phyloP scores from a whole-genome alignment of 53 echinoderm and acorn worm genomes.

The Apostichopus leukothele region DNA sequence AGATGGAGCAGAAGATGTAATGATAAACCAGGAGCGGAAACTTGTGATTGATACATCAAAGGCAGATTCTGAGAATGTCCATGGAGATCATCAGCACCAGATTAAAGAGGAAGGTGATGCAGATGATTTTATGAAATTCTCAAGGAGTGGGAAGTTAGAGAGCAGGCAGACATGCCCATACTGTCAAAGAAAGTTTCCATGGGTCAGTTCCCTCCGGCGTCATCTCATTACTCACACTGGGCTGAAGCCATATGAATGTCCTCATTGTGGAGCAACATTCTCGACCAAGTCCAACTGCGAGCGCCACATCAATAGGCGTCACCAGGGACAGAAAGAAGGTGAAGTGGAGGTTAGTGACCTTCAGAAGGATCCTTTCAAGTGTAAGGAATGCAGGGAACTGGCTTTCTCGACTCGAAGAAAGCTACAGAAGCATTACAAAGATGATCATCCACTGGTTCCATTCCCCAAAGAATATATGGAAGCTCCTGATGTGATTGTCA shows the following conservation, averaged over 20 bases:
- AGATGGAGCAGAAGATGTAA: constrained; percentile 42
- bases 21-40: constrained; percentile 49
- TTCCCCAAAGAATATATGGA: constrained; percentile 73
- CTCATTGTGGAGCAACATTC: constrained; percentile 91
- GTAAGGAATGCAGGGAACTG: constrained; percentile 71
- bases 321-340: constrained; percentile 53
- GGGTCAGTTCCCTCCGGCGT: constrained; percentile 94
- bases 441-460: constrained; percentile 63
- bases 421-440: constrained; percentile 81
- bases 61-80: constrained; percentile 24
- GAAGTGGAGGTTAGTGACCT: not conserved
- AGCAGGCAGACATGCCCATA: constrained; percentile 92
- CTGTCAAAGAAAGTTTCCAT: constrained; percentile 90
- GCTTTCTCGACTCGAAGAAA: constrained; percentile 77
- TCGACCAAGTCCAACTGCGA: constrained; percentile 99
- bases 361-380: constrained; percentile 73
- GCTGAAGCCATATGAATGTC: constrained; percentile 93
- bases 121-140: constrained; percentile 55
- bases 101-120: constrained; percentile 44
- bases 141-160: constrained; percentile 57
- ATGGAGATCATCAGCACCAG: constrained; percentile 28
- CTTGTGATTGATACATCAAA: constrained; percentile 54
- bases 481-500: constrained; percentile 48
- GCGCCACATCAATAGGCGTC: constrained; percentile 91
- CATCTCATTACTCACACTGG: constrained; percentile 97